Base-by-base conservation (phyloP, 2,797 vertebrate genomes). In the Acanthopagrus latus region DNA sequence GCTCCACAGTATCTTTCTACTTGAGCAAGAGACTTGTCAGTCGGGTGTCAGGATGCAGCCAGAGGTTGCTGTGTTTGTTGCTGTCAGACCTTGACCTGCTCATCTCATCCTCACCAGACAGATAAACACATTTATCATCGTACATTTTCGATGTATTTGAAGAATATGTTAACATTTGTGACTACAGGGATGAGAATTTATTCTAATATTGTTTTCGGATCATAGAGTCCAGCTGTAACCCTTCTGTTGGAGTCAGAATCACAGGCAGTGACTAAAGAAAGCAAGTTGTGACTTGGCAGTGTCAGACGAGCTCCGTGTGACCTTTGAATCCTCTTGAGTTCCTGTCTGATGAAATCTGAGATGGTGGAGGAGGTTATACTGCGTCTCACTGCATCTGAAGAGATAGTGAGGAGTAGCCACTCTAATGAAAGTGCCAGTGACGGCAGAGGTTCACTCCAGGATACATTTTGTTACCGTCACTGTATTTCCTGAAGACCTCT, bases 321-420 rank as follows among this genome's bases (percentile, higher is more conserved):
- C 74, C 83, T 76, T 84, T 78, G 64, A 68, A 63, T 75, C 66
- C 25, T 74, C 56, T 65, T 54, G 44, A 80, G 44, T 64, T 84
- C 52, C 75, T 78, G 76, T 81, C 71, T 78, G 50, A 59, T 85
- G 55, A 64, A 80, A 78, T 78, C 64, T 11, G 33, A 29, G 58
- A 13, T 3, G 9, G 5, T 27, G 27, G 27, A 27, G 5, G 59
- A 25, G 4, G 33, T 29, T 54, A n/a, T 62, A 4, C 62, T 51
- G 16, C 10, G 46, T 20, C 4, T 46, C 18, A 21, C 43, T 58
- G 27, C 48, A 57, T 47, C 41, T 25, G 67, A 4, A 70, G 50
- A 76, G n/a, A 48, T 16, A 7, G 27, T 69, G 71, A 71, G 50
- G 57, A 54, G 27, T 2, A 48, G 20, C 25, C 33, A 0, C 48